These are phyloP conservation scores for Cantharis rustica DNA, from an alignment of 2,888 invertebrate species.

Conservation along the genomic window DNA sequence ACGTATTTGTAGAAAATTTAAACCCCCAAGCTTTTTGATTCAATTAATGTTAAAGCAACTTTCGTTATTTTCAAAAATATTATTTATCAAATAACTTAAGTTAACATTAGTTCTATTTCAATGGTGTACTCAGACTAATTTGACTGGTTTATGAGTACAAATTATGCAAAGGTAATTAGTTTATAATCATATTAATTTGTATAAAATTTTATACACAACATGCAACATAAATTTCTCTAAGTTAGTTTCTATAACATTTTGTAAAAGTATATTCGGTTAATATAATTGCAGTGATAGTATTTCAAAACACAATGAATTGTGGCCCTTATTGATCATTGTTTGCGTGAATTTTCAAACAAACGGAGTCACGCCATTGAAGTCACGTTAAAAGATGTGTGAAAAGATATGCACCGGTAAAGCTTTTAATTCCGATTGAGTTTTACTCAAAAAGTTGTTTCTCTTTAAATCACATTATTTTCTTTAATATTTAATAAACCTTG, in stretches of 20 bases:
- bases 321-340: background rate
- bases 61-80: no score
- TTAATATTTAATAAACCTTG: background rate
- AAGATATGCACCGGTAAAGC: slow-evolving; percentile 29
- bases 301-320: slow-evolving; percentile 1
- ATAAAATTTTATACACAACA: background rate
- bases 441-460: background rate
- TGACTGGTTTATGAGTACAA: no score
- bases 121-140: no score
- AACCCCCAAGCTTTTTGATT: no score
- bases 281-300: background rate
- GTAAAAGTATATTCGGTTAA: background rate
- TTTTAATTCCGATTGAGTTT: background rate
- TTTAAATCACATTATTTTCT: background rate
- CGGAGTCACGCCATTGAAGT: slow-evolving; percentile 36
- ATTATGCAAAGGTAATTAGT: no score
- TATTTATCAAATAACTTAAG: no score
- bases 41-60: no score
- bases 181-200: background rate
- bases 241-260: background rate
- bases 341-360: background rate
- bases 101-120: no score
- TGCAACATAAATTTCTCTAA: background rate
- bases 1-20: no score
- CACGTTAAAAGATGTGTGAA: slow-evolving; percentile 39